phyloP scores from a whole-genome alignment of 2,888 invertebrate species.

The Metacarcinus magister region DNA sequence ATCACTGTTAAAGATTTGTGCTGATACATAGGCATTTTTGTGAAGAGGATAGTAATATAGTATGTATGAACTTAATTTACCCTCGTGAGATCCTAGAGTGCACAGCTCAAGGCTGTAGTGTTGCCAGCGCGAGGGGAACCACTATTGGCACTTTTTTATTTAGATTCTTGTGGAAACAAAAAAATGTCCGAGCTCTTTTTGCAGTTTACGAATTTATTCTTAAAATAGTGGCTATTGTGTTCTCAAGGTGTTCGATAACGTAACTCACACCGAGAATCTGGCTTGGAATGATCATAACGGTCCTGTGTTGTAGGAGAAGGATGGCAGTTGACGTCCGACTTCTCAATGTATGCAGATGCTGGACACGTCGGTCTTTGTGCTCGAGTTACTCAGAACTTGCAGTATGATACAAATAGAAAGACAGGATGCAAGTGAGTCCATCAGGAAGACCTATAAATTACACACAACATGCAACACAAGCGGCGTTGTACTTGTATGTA shows the following conservation, averaged over 20 bases:
- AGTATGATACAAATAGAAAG: background rate
- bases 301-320: background rate
- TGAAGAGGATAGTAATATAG: background rate
- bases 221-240: background rate
- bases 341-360: background rate
- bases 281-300: background rate
- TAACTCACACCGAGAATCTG: background rate
- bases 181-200: background rate
- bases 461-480: background rate
- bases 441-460: background rate
- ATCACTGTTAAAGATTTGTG: background rate
- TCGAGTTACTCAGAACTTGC: background rate
- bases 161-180: background rate
- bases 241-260: background rate
- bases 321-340: background rate
- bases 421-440: background rate
- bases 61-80: conserved; percentile 22
- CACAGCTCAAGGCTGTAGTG: background rate
- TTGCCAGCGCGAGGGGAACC: conserved; percentile 1
- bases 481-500: background rate
- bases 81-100: background rate
- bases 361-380: background rate
- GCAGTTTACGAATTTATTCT: background rate
- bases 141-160: background rate
- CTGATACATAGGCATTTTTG: background rate